Evolutionary conservation across 2,888 invertebrate genomes (phyloP).

Genomic region (Agrotis segetum): DNA sequence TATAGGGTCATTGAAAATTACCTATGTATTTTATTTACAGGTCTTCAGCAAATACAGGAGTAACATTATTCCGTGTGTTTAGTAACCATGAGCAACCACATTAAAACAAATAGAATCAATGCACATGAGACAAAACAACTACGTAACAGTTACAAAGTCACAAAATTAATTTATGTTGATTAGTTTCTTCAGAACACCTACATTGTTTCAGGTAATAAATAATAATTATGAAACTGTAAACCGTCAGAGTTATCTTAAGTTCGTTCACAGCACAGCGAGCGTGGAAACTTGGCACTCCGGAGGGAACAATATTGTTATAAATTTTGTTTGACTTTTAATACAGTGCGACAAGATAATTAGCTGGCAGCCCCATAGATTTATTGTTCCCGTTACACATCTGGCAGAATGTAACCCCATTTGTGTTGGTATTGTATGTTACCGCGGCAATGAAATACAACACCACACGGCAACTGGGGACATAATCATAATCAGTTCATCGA

Average conservation of each 20-base stretch:
- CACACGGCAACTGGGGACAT: too few relatives aligned
- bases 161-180: constrained; percentile 12
- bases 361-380: constrained; percentile 9
- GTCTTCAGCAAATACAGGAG: too few relatives aligned
- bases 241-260: background rate
- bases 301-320: constrained; percentile 37
- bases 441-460: background rate
- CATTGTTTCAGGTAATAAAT: background rate
- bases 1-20: too few relatives aligned
- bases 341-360: constrained; percentile 8
- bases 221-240: constrained; percentile 32
- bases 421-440: background rate
- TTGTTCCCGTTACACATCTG: constrained; percentile 34
- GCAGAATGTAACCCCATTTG: constrained; percentile 5
- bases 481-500: too few relatives aligned
- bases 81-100: too few relatives aligned
- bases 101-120: too few relatives aligned
- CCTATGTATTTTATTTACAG: too few relatives aligned
- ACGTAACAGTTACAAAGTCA: background rate
- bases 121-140: background rate
- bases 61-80: too few relatives aligned
- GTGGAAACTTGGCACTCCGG: constrained; percentile 32
- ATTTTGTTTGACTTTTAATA: constrained; percentile 35
- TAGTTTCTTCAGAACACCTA: constrained; percentile 16
- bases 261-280: constrained; percentile 22